Evolutionary conservation across 2,113 vertebrate genomes (phyloP).

Genomic region (Caloenas nicobarica): DNA sequence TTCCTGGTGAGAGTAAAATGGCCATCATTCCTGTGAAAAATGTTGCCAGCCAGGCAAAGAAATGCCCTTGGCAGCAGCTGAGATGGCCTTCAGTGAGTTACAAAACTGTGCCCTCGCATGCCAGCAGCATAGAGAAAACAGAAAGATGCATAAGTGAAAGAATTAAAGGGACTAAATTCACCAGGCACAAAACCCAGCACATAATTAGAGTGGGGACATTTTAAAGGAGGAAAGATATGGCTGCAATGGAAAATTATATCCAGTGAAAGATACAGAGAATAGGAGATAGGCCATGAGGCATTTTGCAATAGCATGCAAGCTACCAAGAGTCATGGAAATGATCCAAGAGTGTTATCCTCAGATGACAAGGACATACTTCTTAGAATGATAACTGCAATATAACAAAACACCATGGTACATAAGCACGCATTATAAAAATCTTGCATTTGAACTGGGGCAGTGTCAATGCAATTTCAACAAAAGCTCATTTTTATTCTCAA

Average conservation of each 20-base stretch:
- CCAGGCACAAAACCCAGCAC: not conserved
- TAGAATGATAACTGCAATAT: not conserved
- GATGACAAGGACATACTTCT: slow-evolving; percentile 34
- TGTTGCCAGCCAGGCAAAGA: not conserved
- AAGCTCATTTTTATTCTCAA: not conserved
- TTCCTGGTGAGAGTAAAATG: not conserved
- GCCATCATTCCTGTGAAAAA: not conserved
- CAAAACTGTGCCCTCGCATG: not conserved
- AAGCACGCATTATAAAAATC: not conserved
- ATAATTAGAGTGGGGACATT: slow-evolving; percentile 9
- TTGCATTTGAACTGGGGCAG: not conserved
- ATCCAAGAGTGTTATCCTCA: slow-evolving; percentile 44
- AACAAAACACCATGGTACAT: not conserved
- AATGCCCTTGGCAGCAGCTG: slow-evolving; percentile 5
- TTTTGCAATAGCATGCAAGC: slow-evolving; percentile 9
- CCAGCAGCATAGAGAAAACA: not conserved
- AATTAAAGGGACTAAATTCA: not conserved
- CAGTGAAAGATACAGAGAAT: not conserved
- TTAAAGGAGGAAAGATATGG: not conserved
- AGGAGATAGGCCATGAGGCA: not conserved
- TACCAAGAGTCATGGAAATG: slow-evolving; percentile 24
- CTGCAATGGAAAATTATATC: slow-evolving; percentile 5
- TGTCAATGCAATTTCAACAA: not conserved
- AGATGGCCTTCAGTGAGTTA: not conserved
- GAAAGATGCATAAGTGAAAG: not conserved